These are phyloP conservation scores for Sebastes cheni DNA, from an alignment of 2,797 vertebrate genomes.

Conservation along the genomic window DNA sequence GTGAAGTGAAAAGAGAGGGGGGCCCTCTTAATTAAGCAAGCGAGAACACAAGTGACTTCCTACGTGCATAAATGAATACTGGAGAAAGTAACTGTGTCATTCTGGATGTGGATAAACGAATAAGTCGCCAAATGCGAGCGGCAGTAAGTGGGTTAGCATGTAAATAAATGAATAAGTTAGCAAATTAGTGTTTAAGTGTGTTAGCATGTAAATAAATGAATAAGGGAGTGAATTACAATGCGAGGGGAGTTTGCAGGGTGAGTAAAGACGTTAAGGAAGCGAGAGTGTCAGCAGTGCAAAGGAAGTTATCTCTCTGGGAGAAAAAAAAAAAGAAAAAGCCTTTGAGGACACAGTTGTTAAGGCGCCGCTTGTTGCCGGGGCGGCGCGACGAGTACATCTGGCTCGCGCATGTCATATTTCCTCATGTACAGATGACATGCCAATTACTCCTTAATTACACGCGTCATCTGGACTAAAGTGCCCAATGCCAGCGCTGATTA, in stretches of 20 bases:
- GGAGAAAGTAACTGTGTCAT: constrained; percentile 74
- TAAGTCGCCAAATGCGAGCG: constrained; percentile 71
- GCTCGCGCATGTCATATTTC: constrained; percentile 79
- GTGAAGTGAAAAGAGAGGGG: constrained; percentile 60
- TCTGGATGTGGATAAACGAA: constrained; percentile 80
- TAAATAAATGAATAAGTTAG: constrained; percentile 84
- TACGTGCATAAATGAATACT: constrained; percentile 77
- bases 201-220: constrained; percentile 83
- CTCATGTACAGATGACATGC: constrained; percentile 87
- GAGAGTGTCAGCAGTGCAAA: constrained; percentile 52
- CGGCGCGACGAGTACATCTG: constrained; percentile 63
- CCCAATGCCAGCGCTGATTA: constrained; percentile 82
- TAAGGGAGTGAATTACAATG: constrained; percentile 66
- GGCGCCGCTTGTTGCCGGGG: constrained; percentile 40
- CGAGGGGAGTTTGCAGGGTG: constrained; percentile 34
- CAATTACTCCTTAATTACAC: constrained; percentile 88
- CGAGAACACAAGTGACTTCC: constrained; percentile 73
- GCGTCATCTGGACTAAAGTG: constrained; percentile 86
- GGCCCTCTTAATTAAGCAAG: constrained; percentile 75
- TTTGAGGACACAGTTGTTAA: constrained; percentile 58
- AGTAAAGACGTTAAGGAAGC: constrained; percentile 61
- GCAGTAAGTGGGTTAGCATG: constrained; percentile 85
- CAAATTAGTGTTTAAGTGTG: constrained; percentile 80
- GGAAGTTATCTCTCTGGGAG: constrained; percentile 54
- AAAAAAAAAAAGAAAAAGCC: constrained; percentile 16